Base-by-base conservation (phyloP, 2,888 invertebrate species). In the Allophyes oxyacanthae region DNA sequence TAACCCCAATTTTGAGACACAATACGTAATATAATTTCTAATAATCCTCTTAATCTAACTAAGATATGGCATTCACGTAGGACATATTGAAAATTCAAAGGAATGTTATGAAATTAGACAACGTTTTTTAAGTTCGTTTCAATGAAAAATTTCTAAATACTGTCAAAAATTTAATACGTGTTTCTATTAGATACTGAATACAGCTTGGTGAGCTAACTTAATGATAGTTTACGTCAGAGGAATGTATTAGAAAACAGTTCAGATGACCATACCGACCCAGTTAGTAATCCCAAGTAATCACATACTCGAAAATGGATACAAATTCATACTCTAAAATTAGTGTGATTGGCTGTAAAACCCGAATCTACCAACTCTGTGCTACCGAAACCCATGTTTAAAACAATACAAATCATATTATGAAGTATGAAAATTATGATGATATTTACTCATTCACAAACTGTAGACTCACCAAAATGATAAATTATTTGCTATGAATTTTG, bases 381-480 rank as follows among this genome's bases (percentile, higher is more conserved):
- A 82, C 80, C 81, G 66, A 66, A 72, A 69, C 71, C 72, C 57
- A 67, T 43, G 32, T 63, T 59, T 65, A 69, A 68, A 61, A 72
- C 62, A 55, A 56, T 57, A 53, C 37, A 55, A 49, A 59, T 40
- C 42, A 6, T 44, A 63, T 32, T 34, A 65, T 66, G 59, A 61
- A 66, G 50, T 64, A 66, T 64, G 36, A 42, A 57, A 55, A 37
- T 36, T 51, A 59, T 13, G 13, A 61, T 67, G 64, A 58, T 58
- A 20, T 61, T n/a, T 64, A 67, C 42, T 75, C 54, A 53, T 62
- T 64, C 55, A 48, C 38, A 53, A 58, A 60, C 37, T 53, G 38
- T 60, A 45, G 67, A 92, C 91, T 92, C 91, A 92, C 91, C 91
- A 81, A 85, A 83, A 72, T 77, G 61, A 64, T 78, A 83, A 72